Percentiles rank a stretch among this genome's conserved stretches.
These are phyloP conservation scores for Gorsachius magnificus DNA, from an alignment of 2,797 vertebrate species.

Conservation along the genomic window DNA sequence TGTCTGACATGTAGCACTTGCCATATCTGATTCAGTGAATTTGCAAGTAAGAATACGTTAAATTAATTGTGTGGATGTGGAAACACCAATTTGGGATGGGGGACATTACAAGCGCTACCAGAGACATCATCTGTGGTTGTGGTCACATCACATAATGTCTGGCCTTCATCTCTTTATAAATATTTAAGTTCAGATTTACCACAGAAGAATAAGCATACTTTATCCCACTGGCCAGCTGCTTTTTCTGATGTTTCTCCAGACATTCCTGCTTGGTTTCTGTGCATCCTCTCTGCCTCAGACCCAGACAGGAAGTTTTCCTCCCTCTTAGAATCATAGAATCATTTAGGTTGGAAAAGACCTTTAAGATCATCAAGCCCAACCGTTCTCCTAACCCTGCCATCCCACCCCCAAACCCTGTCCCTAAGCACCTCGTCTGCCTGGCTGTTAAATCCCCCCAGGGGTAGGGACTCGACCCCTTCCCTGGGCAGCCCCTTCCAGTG, in stretches of 20 bases:
- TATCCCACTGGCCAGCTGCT: background rate
- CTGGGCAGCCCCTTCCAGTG: no score
- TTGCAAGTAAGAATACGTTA: background rate
- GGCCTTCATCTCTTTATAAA: background rate
- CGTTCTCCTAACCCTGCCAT: no score
- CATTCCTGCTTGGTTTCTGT: background rate
- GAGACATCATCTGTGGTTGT: background rate
- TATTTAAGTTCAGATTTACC: background rate
- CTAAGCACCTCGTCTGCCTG: no score
- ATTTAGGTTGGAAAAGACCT: no score
- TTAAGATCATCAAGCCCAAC: no score
- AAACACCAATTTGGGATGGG: background rate
- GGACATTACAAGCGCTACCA: background rate
- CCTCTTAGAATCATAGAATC: background rate
- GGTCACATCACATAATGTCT: background rate
- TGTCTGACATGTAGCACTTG: background rate
- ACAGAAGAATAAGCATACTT: background rate
- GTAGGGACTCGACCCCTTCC: no score
- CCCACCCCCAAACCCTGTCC: no score
- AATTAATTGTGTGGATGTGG: background rate
- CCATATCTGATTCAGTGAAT: fast-evolving
- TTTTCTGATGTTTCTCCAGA: background rate
- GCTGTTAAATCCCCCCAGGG: no score
- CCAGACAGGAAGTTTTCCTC: background rate
- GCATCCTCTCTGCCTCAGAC: background rate